phyloP scores from a whole-genome alignment of 2,888 invertebrate species.

The Standfussiana lucernea region DNA sequence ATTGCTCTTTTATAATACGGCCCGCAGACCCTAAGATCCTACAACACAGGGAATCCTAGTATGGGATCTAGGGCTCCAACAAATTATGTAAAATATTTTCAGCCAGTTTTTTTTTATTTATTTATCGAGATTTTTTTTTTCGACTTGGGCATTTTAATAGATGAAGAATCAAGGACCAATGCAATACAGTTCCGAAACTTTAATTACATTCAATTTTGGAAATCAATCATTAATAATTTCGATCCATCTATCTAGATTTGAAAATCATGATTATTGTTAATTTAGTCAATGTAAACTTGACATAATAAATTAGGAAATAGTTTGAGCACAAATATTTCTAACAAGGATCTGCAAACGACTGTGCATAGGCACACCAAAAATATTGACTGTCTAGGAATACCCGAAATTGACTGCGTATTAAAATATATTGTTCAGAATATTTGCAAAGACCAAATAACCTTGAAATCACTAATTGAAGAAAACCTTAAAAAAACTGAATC shows the following conservation, averaged over 20 bases:
- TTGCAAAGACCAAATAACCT: constrained; percentile 37
- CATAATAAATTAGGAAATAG: constrained; percentile 23
- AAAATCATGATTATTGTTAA: not conserved
- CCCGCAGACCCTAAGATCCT: not conserved
- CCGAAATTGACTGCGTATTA: not conserved
- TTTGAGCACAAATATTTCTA: constrained; percentile 14
- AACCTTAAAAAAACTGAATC: not conserved
- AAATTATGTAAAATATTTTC: not conserved
- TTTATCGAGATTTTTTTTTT: no score
- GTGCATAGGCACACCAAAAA: not conserved
- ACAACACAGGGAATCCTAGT: not conserved
- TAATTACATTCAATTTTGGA: not conserved
- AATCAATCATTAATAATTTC: not conserved
- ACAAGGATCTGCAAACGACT: not conserved
- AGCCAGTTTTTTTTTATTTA: no score
- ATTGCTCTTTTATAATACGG: not conserved
- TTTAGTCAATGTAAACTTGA: not conserved
- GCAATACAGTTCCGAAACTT: not conserved
- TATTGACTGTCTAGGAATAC: constrained; percentile 27
- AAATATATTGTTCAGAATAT: constrained; percentile 12
- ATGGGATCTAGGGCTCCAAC: no score
- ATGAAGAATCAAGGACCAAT: not conserved
- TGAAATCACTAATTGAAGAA: constrained; percentile 33
- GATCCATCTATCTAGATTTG: constrained; percentile 7
- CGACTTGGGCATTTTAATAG: no score